These are phyloP conservation scores for Dipodomys spectabilis DNA, from an alignment of 2,113 vertebrate genomes.

Conservation along the genomic window DNA sequence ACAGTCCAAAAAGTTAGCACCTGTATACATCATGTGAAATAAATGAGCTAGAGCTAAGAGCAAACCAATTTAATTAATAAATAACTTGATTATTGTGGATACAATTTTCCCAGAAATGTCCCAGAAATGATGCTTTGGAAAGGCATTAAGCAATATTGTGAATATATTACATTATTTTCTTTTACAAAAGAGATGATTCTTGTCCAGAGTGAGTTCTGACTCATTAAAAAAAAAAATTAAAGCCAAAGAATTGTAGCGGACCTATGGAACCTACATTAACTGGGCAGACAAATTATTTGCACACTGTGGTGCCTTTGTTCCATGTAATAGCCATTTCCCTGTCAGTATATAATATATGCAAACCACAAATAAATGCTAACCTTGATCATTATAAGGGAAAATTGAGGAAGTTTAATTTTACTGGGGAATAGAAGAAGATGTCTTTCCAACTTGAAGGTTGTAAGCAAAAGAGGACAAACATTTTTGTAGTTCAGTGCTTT, in stretches of 20 bases:
- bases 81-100: neutral
- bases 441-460: neutral
- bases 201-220: neutral
- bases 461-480: constrained; percentile 14
- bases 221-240: neutral
- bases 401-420: constrained; percentile 64
- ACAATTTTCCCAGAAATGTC: constrained; percentile 48
- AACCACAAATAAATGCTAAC: constrained; percentile 21
- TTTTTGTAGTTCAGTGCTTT: neutral
- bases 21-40: neutral
- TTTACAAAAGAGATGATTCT: constrained; percentile 11
- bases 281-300: neutral
- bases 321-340: neutral
- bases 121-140: neutral
- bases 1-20: neutral
- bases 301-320: neutral
- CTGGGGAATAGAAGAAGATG: constrained; percentile 43
- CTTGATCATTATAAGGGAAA: constrained; percentile 18
- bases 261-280: neutral
- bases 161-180: neutral
- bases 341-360: constrained; percentile 41
- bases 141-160: constrained; percentile 25
- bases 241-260: neutral
- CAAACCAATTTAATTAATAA: neutral
- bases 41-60: neutral